Evolutionary conservation across 2,797 vertebrate species (phyloP), one percentile per base, ranked within the genome.

Genomic region (Syndactyla subalaris): DNA sequence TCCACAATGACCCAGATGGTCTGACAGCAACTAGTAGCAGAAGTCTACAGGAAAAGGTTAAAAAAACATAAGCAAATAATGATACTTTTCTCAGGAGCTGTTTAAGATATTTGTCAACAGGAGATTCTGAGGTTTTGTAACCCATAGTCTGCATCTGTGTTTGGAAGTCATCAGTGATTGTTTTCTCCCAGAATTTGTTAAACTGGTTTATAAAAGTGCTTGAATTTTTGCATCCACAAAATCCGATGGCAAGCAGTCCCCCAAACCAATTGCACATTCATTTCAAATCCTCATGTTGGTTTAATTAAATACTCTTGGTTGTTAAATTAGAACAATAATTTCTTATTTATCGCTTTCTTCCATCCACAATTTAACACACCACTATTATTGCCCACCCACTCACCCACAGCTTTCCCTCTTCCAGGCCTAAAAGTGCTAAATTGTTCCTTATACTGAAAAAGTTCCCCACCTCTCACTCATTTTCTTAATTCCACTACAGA

Each of bases 251-350:
- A 79, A 62, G 54, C 39, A 76, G 54, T 48, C 21, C 54, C 39
- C 67, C 26, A 63, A 76, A 55, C 27, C 2, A 2, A 58, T 49
- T 21, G 13, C 71, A 70, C 0, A 0, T 9, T 66, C 1, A 45
- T 58, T 79, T 82, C 43, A 82, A 91, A 45, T n/a, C 46, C 72
- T 34, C 43, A 4, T 2, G 4, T 61, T 71, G 21, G 36, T 73
- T 92, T 89, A 59, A 79, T 59, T 76, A 72, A 58, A 51, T 26
- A 32, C 16, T 48, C 12, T 57, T 1, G 0, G 10, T 39, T 78
- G 23, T 78, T 89, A 75, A 62, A 78, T 57, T 32, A 74, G 30
- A 83, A 54, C 26, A 68, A 24, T 57, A 4, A 82, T 54, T 73
- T 77, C 39, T 81, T 57, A 43, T 48, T 85, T 74, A 67, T 72